phyloP scores from a whole-genome alignment of 2,113 vertebrate genomes.

The Miniopterus natalensis region DNA sequence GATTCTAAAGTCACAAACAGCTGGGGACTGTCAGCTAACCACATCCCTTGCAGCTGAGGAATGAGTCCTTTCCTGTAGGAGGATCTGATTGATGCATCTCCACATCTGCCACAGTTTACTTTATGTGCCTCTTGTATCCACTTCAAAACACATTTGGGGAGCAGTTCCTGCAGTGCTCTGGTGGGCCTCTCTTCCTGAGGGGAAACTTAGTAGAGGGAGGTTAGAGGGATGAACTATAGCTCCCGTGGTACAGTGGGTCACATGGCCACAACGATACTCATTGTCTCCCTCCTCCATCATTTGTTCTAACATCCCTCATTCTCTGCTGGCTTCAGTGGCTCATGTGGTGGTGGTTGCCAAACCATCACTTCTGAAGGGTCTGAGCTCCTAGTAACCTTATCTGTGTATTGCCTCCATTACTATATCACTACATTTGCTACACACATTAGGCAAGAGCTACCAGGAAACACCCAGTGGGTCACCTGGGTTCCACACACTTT shows the following conservation, averaged over 20 bases:
- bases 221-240: background rate
- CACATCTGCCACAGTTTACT: background rate
- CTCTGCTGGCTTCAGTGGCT: background rate
- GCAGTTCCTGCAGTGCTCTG: background rate
- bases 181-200: background rate
- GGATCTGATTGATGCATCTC: background rate
- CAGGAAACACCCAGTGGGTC: background rate
- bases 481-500: background rate
- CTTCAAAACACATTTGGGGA: background rate
- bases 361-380: background rate
- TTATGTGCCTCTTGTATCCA: background rate
- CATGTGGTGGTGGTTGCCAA: background rate
- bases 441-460: background rate
- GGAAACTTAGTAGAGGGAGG: background rate
- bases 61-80: background rate
- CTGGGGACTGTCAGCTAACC: background rate
- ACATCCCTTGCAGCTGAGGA: background rate
- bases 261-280: background rate
- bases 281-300: background rate
- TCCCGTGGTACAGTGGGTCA: background rate
- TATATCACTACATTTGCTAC: background rate
- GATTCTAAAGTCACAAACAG: background rate
- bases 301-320: background rate
- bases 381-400: background rate
- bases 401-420: background rate